A percentile compares a stretch with the other conserved stretches of the same genome.
Evolutionary conservation across 2,797 vertebrate genomes (phyloP).

Genomic region (Cyprinella venusta): DNA sequence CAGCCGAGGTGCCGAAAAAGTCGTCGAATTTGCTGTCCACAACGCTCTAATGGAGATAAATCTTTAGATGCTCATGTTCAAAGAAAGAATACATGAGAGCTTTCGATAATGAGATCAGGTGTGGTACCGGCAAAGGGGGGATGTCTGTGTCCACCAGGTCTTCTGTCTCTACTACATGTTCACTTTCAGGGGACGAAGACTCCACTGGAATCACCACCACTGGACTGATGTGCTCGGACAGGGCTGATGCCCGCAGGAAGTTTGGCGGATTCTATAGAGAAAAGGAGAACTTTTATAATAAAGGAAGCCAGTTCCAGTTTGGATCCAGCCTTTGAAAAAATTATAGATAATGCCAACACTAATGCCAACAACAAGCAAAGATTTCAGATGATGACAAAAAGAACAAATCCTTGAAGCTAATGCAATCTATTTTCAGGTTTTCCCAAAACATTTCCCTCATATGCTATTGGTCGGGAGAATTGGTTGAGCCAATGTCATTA

Average conservation of each 20-base stretch:
- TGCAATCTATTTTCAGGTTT: neutral
- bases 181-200: constrained; percentile 91
- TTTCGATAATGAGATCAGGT: neutral
- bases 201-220: constrained; percentile 95
- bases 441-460: neutral
- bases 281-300: neutral
- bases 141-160: constrained; percentile 94
- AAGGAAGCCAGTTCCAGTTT: neutral
- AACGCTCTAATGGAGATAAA: constrained; percentile 72
- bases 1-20: constrained; percentile 90
- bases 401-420: neutral
- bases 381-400: neutral
- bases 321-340: neutral
- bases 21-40: constrained; percentile 95
- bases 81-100: neutral
- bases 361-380: neutral
- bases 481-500: neutral
- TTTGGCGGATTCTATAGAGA: constrained; percentile 90
- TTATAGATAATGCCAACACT: neutral
- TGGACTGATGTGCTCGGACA: constrained; percentile 97
- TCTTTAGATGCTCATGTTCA: constrained; percentile 7
- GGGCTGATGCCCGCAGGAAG: constrained; percentile 93
- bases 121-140: constrained; percentile 80
- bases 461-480: neutral
- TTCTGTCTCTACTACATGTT: constrained; percentile 88